These are phyloP conservation scores for Drosophila vallismaia DNA, from an alignment of 2,888 invertebrate genomes.

Conservation along the genomic window DNA sequence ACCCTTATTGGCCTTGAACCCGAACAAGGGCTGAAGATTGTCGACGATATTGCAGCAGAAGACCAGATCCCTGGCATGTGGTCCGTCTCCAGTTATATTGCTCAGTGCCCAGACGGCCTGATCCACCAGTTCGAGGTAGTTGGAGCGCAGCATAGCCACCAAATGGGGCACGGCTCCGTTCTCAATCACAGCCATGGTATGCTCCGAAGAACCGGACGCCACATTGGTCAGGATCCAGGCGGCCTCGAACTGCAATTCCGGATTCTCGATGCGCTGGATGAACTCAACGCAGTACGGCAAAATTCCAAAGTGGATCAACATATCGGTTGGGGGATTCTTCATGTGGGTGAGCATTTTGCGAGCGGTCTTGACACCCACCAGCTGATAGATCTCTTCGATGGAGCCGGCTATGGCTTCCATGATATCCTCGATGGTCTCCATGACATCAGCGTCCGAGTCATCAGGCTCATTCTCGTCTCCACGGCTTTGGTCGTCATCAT, in stretches of 20 bases:
- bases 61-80: conserved; percentile 92
- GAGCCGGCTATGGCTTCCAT: conserved; percentile 89
- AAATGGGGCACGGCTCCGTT: conserved; percentile 94
- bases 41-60: conserved; percentile 89
- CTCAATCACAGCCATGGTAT: conserved; percentile 94
- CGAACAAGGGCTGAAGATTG: conserved; percentile 87
- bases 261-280: conserved; percentile 88
- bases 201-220: conserved; percentile 95
- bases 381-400: conserved; percentile 85
- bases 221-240: conserved; percentile 99
- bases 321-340: conserved; percentile 95
- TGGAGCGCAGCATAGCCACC: conserved; percentile 88
- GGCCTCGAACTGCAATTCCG: conserved; percentile 95
- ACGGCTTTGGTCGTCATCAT: neutral
- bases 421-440: conserved; percentile 88
- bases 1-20: neutral
- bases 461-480: neutral
- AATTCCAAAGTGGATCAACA: conserved; percentile 92
- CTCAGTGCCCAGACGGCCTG: conserved; percentile 98
- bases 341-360: conserved; percentile 93
- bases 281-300: conserved; percentile 92
- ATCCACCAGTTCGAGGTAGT: conserved; percentile 90
- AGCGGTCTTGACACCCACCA: conserved; percentile 91
- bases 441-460: conserved; percentile 83
- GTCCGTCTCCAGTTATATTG: conserved; percentile 97